Percentiles rank a stretch among this genome's conserved stretches.
phyloP scores from a whole-genome alignment of 2,797 vertebrate species.

The Etheostoma perlongum region DNA sequence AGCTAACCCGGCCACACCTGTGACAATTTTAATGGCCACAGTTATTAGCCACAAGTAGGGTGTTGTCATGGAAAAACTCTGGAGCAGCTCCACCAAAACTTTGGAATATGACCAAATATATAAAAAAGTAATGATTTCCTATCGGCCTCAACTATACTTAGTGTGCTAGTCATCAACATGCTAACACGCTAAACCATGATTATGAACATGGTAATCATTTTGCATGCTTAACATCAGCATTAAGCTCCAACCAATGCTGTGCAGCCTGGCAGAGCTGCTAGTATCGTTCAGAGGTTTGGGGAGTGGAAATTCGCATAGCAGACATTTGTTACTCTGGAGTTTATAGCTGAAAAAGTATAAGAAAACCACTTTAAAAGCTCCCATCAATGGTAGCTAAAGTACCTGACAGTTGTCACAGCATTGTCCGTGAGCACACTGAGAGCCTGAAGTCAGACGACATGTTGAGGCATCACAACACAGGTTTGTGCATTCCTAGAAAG shows the following conservation, averaged over 20 bases:
- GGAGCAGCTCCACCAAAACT: too few species aligned
- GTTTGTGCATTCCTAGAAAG: slow-evolving; percentile 87
- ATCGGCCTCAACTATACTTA: neutral
- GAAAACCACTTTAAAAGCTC: neutral
- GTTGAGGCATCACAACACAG: slow-evolving; percentile 90
- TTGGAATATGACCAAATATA: too few species aligned
- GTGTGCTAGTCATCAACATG: neutral
- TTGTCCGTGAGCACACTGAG: slow-evolving; percentile 85
- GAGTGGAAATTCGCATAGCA: neutral
- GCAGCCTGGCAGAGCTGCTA: neutral
- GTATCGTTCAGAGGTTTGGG: neutral
- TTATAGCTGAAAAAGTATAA: neutral
- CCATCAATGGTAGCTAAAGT: slow-evolving; percentile 18
- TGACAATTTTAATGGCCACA: slow-evolving; percentile 2
- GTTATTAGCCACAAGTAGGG: slow-evolving; percentile 12
- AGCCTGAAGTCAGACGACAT: slow-evolving; percentile 86
- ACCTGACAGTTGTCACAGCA: slow-evolving; percentile 93
- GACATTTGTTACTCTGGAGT: neutral
- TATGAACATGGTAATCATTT: neutral
- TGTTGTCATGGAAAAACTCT: neutral
- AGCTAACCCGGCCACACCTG: neutral
- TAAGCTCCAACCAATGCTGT: neutral
- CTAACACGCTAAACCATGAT: neutral
- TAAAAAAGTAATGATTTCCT: neutral
- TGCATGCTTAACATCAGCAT: neutral